Conservation (phyloP, 2,888 invertebrate species). For the Papilio protenor region DNA sequence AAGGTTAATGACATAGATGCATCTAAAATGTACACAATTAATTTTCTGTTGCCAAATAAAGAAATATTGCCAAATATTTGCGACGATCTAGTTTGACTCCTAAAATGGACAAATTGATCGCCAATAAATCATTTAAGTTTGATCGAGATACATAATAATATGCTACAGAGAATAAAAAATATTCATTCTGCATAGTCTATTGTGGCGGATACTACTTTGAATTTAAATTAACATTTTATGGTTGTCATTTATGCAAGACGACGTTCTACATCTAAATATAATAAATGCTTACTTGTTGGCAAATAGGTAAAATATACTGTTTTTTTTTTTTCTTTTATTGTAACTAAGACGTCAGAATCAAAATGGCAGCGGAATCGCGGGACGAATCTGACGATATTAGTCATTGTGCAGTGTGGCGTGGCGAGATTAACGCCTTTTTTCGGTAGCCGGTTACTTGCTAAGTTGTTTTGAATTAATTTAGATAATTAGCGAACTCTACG, state of each 20-base stretch:
- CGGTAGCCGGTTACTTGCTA: constrained; percentile 52
- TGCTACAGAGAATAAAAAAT: constrained; percentile 46
- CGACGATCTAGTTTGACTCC: constrained; percentile 66
- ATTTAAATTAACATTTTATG: constrained; percentile 62
- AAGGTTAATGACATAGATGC: constrained; percentile 80
- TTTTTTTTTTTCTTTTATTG: constrained; percentile 17
- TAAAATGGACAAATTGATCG: constrained; percentile 58
- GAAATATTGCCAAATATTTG: constrained; percentile 68
- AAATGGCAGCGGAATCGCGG: constrained; percentile 55
- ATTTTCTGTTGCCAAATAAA: constrained; percentile 71
- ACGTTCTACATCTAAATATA: constrained; percentile 32
- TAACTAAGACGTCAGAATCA: constrained; percentile 42
- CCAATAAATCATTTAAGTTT: constrained; percentile 59
- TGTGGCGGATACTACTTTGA: constrained; percentile 60
- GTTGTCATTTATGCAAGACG: constrained; percentile 48
- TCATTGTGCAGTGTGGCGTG: constrained; percentile 57
- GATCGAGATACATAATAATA: constrained; percentile 45
- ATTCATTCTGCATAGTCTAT: constrained; percentile 59
- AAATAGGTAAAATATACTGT: constrained; percentile 19
- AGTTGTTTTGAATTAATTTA: constrained; percentile 70
- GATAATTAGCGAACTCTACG: constrained; percentile 72
- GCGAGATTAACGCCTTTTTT: constrained; percentile 64
- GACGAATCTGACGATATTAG: constrained; percentile 61
- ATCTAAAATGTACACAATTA: constrained; percentile 66
- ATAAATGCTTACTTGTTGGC: constrained; percentile 34